These are phyloP conservation scores for Lophura swinhoii DNA, from an alignment of 2,797 vertebrate species.

Conservation along the genomic window DNA sequence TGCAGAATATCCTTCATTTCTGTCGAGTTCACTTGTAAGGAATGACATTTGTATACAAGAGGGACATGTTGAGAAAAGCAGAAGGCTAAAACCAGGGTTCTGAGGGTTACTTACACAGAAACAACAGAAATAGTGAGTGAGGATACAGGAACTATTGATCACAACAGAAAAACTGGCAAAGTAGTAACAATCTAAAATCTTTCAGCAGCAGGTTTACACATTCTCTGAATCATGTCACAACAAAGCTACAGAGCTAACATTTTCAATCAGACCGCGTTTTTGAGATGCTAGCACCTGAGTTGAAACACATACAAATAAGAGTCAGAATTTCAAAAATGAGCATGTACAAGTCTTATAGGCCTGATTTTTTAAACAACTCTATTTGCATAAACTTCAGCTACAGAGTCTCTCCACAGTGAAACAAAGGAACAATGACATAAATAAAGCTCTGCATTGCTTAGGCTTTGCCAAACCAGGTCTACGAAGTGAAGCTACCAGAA, in stretches of 20 bases:
- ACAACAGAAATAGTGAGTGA: background rate
- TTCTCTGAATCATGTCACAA: slow-evolving; percentile 1
- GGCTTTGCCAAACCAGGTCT: background rate
- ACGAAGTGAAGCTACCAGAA: background rate
- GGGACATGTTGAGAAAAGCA: background rate
- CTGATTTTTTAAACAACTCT: background rate
- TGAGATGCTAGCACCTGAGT: background rate
- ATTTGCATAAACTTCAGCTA: background rate
- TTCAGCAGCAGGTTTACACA: background rate
- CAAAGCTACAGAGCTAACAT: background rate
- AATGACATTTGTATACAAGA: background rate
- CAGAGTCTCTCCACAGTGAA: background rate
- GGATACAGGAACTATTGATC: background rate
- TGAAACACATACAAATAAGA: background rate
- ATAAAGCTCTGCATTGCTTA: background rate
- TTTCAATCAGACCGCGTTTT: background rate
- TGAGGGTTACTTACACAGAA: background rate
- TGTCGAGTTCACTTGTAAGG: background rate
- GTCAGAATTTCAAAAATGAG: background rate
- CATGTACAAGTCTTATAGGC: background rate
- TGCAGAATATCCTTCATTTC: background rate
- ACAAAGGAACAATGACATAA: background rate
- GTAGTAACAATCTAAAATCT: background rate
- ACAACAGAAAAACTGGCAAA: background rate
- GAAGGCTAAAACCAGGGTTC: background rate